Evolutionary conservation across 2,797 vertebrate genomes (phyloP), one percentile per base, ranked within the genome.

Genomic region (Balearica regulorum): DNA sequence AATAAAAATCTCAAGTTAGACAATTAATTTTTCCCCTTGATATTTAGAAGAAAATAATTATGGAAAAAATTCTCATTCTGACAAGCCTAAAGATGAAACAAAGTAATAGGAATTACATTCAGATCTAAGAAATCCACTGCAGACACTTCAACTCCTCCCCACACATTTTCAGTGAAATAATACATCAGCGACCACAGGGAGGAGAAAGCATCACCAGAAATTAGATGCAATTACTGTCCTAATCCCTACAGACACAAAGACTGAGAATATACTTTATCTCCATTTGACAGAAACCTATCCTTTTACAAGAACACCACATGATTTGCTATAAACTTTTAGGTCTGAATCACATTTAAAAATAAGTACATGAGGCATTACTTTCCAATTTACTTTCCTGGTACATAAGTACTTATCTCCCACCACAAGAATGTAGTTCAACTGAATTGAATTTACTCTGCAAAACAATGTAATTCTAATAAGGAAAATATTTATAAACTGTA

Each of bases 151-250:
- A 75, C 44, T 91, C 66, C 72, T 94, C 55, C 57, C 44, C 55
- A 72, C 46, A 61, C 46, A 70, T 72, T 86, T 95, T 82, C 86
- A 90, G 69, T 24, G 12, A 91, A 95, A 87, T 65, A 93, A 95
- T 69, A 88, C 57, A 91, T 65, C 35, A 87, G 85, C 83, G 75
- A 91, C 91, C 72, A 91, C 35, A 68, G 65, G 76, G 76, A 94
- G 65, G 69, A 90, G 72, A 90, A 96, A 91, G 33, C 77, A 93
- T 76, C 79, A 88, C 35, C 62, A 92, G 81, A 95, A 94, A 91
- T 96, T 92, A 95, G 49, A 94, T 69, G 76, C 65, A 96, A 95
- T 92, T 95, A 93, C 65, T 86, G 61, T 57, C 72, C 89, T 91
- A 96, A 94, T 91, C 89, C 93, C 93, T 69, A 81, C 28, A 93